These are phyloP conservation scores for Falco cherrug DNA, from an alignment of 2,797 vertebrate species.

Conservation along the genomic window DNA sequence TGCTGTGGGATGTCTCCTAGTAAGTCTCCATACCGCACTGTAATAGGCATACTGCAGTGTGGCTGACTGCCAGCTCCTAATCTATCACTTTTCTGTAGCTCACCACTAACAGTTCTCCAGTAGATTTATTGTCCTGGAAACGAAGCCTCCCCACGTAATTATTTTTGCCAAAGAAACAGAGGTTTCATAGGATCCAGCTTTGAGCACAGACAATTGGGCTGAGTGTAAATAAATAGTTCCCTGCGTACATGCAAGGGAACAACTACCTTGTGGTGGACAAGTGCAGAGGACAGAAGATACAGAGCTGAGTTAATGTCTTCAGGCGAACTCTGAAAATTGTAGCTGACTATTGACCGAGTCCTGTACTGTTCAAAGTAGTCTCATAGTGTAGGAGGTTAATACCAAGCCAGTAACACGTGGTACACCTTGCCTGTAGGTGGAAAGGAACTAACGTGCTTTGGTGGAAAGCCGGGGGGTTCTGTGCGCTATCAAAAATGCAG, in stretches of 20 bases:
- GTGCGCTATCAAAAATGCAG: rapidly evolving
- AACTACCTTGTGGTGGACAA: rapidly evolving
- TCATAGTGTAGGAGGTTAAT: neutral
- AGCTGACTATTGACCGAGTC: constrained; percentile 26
- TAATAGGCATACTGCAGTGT: neutral
- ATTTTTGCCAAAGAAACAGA: neutral
- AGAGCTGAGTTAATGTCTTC: neutral
- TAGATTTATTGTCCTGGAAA: neutral
- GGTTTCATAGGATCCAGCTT: neutral
- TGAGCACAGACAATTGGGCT: neutral
- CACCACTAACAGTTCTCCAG: neutral
- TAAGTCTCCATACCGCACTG: neutral
- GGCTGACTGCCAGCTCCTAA: neutral
- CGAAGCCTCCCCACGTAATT: neutral
- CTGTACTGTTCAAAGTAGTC: neutral
- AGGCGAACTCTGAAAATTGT: neutral
- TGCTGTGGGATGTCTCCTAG: neutral
- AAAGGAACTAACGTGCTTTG: rapidly evolving
- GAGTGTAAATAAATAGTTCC: neutral
- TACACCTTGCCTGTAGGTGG: rapidly evolving
- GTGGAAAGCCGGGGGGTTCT: too few species aligned
- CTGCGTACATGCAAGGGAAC: rapidly evolving
- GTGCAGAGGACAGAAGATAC: neutral
- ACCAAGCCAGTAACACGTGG: neutral
- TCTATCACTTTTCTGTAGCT: neutral